Evolutionary conservation across 2,888 invertebrate genomes (phyloP), one percentile per base, ranked within the genome.

Genomic region (Chouioia cunea): DNA sequence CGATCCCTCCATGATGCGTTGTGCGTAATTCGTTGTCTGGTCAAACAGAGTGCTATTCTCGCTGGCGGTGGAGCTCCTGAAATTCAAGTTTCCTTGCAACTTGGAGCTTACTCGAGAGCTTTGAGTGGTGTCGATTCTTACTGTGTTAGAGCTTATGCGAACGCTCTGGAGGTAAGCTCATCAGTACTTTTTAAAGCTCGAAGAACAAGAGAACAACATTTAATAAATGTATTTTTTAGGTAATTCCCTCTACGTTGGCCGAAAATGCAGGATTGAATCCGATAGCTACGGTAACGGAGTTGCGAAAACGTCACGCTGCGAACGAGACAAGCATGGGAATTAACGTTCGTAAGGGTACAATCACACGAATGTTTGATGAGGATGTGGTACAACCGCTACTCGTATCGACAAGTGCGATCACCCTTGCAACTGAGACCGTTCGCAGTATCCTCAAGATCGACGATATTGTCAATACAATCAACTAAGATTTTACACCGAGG

Each of bases 51-150:
- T 72, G 96, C 96, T 54, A 88, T 97, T 78, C 92, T 98, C 85
- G 93, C 97, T 65, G 99, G 99, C 73, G 99, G 99, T 59, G 99
- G 99, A 56, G 97, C 98, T 15, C 97, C 99, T 4, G 99, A 99
- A 88, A 97, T 96, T 74, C 97, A 98, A 84, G 89, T 99, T 74
- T 93, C 97, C 0, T 88, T 97, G 43, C 92, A 92, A 71, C 88
- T 99, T 65, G 92, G 93, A 8, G 91, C 93, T 22, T 89, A 92
- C 74, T 92, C 98, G 0, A 92, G 96, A 80, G 91, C 93, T 1
- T 90, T 96, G 48, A 92, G 93, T 64, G 99, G 98, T 65, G 93
- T 97, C 62, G 96, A 97, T 84, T 95, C 97, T 73, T 98, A 99
- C 86, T 98, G 98, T 83, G 92, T 97, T 86, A 91, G 95, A 76